Base-by-base conservation (phyloP, 2,888 invertebrate species). In the Campoplex nolae region DNA sequence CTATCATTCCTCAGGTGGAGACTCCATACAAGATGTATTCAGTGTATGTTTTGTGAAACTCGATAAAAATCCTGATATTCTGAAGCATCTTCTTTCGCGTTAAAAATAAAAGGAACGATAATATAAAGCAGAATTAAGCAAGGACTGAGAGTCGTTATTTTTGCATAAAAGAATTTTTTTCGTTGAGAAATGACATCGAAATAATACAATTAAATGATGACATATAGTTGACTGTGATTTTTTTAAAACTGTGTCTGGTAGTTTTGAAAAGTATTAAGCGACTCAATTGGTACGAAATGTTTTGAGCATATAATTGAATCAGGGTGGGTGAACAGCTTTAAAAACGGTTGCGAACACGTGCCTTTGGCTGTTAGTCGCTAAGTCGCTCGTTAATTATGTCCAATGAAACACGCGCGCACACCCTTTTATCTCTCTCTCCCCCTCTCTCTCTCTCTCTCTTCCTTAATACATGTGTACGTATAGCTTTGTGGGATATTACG, bases 301-400 rank as follows among this genome's bases (percentile, higher is more conserved):
- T 42, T 6, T 8, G 11, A 2, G 3, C n/a, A 54, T 54, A 65
- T 54, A 65, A 62, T 38, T 35, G 58, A 23, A 77, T 77, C 65
- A 70, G 13, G 76, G 9, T 28, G 51, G 65, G 73, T 83, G 83
- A 83, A 79, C 73, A 80, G 7, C 45, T 71, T 70, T 78, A 51
- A 51, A 73, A 71, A 78, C 48, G 62, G 48, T 28, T 32, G 70
- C 62, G 42, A 73, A 35, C 56, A 56, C 54, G 58, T 28, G 62
- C 58, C 42, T 67, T 68, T 70, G 71, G 35, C 71, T 75, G 51
- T 23, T 42, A 84, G 85, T 86, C 77, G 77, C 76, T 81, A 74
- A 80, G 82, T 74, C 71, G 74, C 74, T 84, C 88, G 86, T 88
- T 88, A 85, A 88, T 88, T 88, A 83, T 81, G 71, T 51, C 83